Evolutionary conservation across 2,888 invertebrate species (phyloP).

Genomic region (Volucella zonaria): DNA sequence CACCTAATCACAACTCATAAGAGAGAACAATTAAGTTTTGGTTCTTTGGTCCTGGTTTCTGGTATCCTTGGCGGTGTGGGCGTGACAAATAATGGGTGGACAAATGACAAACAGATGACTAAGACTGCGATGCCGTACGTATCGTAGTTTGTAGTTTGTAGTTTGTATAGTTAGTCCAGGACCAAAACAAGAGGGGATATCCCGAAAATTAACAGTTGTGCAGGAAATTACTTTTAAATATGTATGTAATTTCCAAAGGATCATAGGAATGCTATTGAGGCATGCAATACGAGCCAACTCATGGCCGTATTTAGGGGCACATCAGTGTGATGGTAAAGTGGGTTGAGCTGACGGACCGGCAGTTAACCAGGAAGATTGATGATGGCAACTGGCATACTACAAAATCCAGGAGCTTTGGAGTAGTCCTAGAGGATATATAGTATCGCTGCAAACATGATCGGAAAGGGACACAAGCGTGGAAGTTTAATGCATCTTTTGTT

Average conservation of each 20-base stretch:
- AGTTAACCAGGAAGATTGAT: constrained; percentile 61
- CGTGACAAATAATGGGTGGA: constrained; percentile 28
- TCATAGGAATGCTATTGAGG: constrained; percentile 22
- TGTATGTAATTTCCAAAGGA: constrained; percentile 70
- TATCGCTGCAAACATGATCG: background rate
- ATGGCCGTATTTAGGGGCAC: constrained; percentile 19
- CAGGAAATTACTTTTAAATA: constrained; percentile 73
- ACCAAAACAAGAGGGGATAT: background rate
- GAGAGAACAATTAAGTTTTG: constrained; percentile 60
- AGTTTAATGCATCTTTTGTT: constrained; percentile 64
- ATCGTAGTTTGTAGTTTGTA: background rate
- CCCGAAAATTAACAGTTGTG: constrained; percentile 63
- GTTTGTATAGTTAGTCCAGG: constrained; percentile 30
- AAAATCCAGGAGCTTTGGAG: constrained; percentile 21
- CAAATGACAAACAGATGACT: constrained; percentile 63
- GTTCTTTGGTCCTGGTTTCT: constrained; percentile 21
- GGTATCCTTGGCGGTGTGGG: background rate
- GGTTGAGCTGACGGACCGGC: constrained; percentile 48
- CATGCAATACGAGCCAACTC: constrained; percentile 10
- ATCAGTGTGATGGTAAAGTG: constrained; percentile 15
- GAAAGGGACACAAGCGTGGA: constrained; percentile 33
- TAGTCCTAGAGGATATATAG: constrained; percentile 20
- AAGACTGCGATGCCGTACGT: constrained; percentile 14
- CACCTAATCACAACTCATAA: constrained; percentile 66
- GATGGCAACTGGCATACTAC: constrained; percentile 41